Conservation (phyloP, 2,113 vertebrate species). For the Notarius quadriscutis region DNA sequence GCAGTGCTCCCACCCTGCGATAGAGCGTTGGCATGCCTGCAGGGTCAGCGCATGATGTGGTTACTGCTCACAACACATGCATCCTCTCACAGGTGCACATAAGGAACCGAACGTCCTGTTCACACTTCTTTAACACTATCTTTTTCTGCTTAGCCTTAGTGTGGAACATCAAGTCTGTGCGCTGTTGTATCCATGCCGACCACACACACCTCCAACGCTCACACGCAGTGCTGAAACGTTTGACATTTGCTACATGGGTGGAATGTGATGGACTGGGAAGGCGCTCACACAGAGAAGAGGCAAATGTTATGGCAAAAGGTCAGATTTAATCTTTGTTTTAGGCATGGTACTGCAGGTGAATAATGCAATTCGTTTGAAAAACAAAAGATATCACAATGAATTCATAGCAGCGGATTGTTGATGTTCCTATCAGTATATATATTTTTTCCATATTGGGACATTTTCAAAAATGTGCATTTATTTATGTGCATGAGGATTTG, state of each 20-base stretch:
- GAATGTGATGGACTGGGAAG: background rate
- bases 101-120: conserved; percentile 17
- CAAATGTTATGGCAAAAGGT: background rate
- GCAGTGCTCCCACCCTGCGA: conserved; percentile 64
- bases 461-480: background rate
- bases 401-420: background rate
- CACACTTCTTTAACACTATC: conserved; percentile 23
- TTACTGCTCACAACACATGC: conserved; percentile 31
- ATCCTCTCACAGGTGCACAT: conserved; percentile 5
- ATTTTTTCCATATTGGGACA: background rate
- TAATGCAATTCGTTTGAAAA: background rate
- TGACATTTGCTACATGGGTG: conserved; percentile 29
- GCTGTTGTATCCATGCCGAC: conserved; percentile 20
- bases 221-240: conserved; percentile 25
- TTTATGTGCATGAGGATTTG: background rate
- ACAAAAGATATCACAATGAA: background rate
- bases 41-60: conserved; percentile 34
- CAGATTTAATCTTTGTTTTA: conserved; percentile 3
- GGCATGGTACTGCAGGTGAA: background rate
- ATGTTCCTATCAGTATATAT: background rate
- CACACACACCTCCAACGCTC: conserved; percentile 6
- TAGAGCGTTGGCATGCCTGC: conserved; percentile 47
- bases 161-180: conserved; percentile 1
- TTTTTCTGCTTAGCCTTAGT: background rate
- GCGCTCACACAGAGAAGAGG: background rate